phyloP scores from a whole-genome alignment of 35 echinoderm and acorn worm genomes.

The Lytechinus pictus region DNA sequence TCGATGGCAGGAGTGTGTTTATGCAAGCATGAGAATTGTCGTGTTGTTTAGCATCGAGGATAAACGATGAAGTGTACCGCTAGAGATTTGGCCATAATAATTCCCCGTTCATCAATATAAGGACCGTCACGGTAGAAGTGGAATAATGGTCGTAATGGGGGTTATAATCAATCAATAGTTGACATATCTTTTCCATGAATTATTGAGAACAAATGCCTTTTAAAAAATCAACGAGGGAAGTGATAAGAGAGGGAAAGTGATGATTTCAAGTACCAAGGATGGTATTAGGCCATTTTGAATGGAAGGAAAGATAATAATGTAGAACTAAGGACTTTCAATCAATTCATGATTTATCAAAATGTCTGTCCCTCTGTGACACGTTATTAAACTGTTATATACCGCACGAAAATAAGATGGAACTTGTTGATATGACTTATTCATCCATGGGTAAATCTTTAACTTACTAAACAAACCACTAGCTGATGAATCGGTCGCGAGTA shows the following conservation, averaged over 20 bases:
- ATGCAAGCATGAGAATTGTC: not conserved
- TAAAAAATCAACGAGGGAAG: not conserved
- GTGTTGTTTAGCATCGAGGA: not conserved
- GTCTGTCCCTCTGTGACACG: too few relatives aligned
- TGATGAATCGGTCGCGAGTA: too few relatives aligned
- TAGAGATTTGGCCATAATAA: not conserved
- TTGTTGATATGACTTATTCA: too few relatives aligned
- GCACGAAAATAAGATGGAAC: too few relatives aligned
- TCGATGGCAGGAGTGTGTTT: constrained; percentile 2
- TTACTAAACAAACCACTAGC: too few relatives aligned
- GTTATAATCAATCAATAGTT: not conserved
- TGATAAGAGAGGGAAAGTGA: not conserved
- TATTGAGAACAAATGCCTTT: not conserved
- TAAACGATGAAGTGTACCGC: not conserved
- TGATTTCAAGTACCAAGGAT: not conserved
- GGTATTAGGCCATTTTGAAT: not conserved
- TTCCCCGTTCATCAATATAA: not conserved
- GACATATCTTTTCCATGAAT: not conserved
- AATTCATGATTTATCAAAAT: too few relatives aligned
- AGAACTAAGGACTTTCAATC: too few relatives aligned
- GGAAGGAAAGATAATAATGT: not conserved
- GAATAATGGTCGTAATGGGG: not conserved
- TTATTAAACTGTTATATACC: too few relatives aligned
- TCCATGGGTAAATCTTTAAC: too few relatives aligned
- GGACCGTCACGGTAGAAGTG: not conserved